Conservation (phyloP, 2,888 invertebrate species). For the Adelognathus sp. region DNA sequence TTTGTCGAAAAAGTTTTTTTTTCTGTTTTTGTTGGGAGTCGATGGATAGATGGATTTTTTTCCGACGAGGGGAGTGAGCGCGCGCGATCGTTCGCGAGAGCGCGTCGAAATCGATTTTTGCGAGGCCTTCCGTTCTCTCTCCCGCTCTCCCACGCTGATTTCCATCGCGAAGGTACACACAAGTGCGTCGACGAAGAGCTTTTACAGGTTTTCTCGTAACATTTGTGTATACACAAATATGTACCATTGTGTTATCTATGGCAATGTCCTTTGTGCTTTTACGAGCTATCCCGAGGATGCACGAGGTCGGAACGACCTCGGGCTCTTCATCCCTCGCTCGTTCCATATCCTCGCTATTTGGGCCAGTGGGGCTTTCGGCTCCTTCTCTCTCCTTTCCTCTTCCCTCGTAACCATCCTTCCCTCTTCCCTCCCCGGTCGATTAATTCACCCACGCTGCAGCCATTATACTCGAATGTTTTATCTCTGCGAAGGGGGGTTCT, state of each 20-base stretch:
- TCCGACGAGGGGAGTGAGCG: slow-evolving; percentile 5
- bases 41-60: too few species aligned
- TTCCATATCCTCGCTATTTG: slow-evolving; percentile 46
- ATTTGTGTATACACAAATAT: neutral
- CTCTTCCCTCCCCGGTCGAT: slow-evolving; percentile 33
- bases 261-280: neutral
- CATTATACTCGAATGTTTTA: slow-evolving; percentile 49
- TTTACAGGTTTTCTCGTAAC: neutral
- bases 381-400: too few species aligned
- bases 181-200: slow-evolving; percentile 45
- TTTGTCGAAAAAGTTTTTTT: too few species aligned
- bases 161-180: slow-evolving; percentile 5
- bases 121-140: slow-evolving; percentile 24
- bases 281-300: slow-evolving; percentile 28
- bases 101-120: slow-evolving; percentile 54
- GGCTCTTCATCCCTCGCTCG: slow-evolving; percentile 40
- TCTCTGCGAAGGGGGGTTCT: slow-evolving; percentile 11
- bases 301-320: neutral
- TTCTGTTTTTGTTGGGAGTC: too few species aligned
- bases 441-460: slow-evolving; percentile 30
- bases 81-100: slow-evolving; percentile 29
- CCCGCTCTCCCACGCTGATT: neutral
- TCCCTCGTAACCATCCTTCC: too few species aligned
- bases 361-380: slow-evolving; percentile 56
- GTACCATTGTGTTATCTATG: neutral